Base-by-base conservation (phyloP, 2,113 vertebrate genomes). In the Meles meles region DNA sequence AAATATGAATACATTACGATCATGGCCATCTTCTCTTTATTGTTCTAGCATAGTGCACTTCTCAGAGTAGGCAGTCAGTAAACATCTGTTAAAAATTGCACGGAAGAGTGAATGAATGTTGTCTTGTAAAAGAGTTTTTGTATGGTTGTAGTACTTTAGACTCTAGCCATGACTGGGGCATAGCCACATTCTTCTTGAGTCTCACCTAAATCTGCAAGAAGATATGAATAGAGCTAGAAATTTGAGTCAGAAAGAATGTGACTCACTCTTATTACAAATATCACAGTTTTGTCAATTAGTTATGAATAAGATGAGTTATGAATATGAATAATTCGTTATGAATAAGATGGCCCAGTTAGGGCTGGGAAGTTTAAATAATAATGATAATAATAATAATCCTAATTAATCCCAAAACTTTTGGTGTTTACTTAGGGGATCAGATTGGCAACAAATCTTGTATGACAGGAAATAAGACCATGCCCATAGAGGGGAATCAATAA, bases 351-450 rank as follows among this genome's bases (percentile, higher is more conserved):
- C 42, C 34, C 3, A 9, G 71, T 77, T 71, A 87, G 29, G 20
- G 72, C 83, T 89, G 29, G 52, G 49, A 72, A 86, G 80, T 90
- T 89, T 95, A 47, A 89, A 94, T 89, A 85, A 88, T 79, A 77
- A 57, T 67, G 71, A 85, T 57, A 92, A 85, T 42, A 79, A 59
- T 84, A 47, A 55, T 21, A 81, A 63, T 29, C 6, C 17, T 83
- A 93, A 72, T 86, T 67, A 85, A 67, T 82, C 72, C 52, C 95
- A 10, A 31, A 87, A 83, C 21, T 25, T 65, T 52, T 25, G 39
- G 12, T 86, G 18, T 42, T 93, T 79, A 44, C 14, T 83, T 21
- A 95, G 52, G 39, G 39, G 14, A 83, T 95, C 42, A 85, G 37
- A 88, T 39, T 92, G 72, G 57, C 37, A 93, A 42, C 11, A 86